Evolutionary conservation across 2,888 invertebrate species (phyloP).

Genomic region (Diplolepis rosae): DNA sequence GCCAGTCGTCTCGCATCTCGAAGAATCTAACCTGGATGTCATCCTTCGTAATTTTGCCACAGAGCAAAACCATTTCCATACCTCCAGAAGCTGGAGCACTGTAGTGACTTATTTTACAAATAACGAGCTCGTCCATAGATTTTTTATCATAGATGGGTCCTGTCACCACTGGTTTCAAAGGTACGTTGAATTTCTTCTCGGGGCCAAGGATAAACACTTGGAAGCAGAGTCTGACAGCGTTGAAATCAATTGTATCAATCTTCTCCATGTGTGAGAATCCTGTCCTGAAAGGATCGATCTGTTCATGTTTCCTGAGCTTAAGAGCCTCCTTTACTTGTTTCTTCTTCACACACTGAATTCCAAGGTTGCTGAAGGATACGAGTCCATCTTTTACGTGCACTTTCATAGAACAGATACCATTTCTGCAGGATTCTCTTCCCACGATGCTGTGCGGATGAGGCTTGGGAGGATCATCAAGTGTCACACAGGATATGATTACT

Average conservation of each 20-base stretch:
- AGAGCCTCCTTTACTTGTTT: constrained; percentile 77
- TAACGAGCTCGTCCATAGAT: constrained; percentile 77
- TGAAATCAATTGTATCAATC: constrained; percentile 76
- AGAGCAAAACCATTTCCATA: constrained; percentile 77
- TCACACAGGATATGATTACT: constrained; percentile 79
- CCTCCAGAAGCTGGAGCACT: constrained; percentile 76
- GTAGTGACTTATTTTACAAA: constrained; percentile 76
- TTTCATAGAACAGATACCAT: constrained; percentile 77
- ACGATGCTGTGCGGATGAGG: constrained; percentile 79
- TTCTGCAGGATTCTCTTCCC: constrained; percentile 77
- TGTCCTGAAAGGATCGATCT: constrained; percentile 78
- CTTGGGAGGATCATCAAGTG: constrained; percentile 76
- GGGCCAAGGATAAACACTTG: constrained; percentile 77
- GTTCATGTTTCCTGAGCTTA: constrained; percentile 75
- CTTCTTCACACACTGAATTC: constrained; percentile 80
- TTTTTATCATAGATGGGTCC: constrained; percentile 79
- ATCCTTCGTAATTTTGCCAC: constrained; percentile 76
- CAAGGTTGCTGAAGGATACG: constrained; percentile 76
- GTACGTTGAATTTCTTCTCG: constrained; percentile 73
- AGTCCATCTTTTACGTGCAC: constrained; percentile 70
- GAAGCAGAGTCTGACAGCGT: constrained; percentile 78
- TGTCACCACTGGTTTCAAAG: constrained; percentile 76
- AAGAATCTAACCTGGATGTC: constrained; percentile 78
- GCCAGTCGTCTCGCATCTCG: constrained; percentile 74
- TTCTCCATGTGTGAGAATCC: constrained; percentile 76